Evolutionary conservation across 64 coral and sea anemone genomes (phyloP).

Genomic region (Stichodactyla helianthus): DNA sequence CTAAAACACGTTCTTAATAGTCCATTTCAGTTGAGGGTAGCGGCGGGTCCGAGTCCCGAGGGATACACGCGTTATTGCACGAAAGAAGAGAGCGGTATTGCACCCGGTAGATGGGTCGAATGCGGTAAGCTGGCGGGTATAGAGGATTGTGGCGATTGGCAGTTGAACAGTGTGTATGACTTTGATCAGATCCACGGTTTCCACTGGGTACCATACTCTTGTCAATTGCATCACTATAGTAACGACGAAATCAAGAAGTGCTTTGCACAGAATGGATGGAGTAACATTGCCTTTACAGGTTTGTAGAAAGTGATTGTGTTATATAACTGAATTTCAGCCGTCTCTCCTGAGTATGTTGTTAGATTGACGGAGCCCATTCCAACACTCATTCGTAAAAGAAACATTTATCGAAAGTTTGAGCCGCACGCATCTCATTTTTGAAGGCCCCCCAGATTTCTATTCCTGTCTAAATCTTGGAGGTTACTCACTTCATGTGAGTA

Average conservation of each 20-base stretch:
- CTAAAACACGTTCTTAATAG: slow-evolving; percentile 69
- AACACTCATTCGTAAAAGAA: too few relatives aligned
- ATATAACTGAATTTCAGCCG: too few relatives aligned
- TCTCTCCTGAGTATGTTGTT: too few relatives aligned
- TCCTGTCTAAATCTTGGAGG: too few relatives aligned
- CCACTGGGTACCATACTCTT: slow-evolving; percentile 90
- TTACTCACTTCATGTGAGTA: too few relatives aligned
- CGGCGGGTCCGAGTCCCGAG: slow-evolving; percentile 35
- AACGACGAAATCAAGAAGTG: slow-evolving; percentile 92
- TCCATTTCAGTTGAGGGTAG: slow-evolving; percentile 69
- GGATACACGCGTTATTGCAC: slow-evolving; percentile 77
- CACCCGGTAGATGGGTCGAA: slow-evolving; percentile 90
- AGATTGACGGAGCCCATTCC: too few relatives aligned
- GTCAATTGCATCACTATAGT: slow-evolving; percentile 90
- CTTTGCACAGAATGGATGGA: slow-evolving; percentile 88
- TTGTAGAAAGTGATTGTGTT: neutral
- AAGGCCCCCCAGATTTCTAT: too few relatives aligned
- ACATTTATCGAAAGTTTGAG: too few relatives aligned
- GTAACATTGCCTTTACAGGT: slow-evolving; percentile 83
- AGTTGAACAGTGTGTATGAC: slow-evolving; percentile 69
- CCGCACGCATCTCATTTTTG: too few relatives aligned
- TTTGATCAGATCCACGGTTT: slow-evolving; percentile 96
- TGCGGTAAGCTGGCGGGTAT: slow-evolving; percentile 77
- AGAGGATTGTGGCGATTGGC: slow-evolving; percentile 76
- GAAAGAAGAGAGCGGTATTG: slow-evolving; percentile 74